Evolutionary conservation across 2,888 invertebrate genomes (phyloP), one percentile per base, ranked within the genome.

Genomic region (Ornithoptera alexandrae): DNA sequence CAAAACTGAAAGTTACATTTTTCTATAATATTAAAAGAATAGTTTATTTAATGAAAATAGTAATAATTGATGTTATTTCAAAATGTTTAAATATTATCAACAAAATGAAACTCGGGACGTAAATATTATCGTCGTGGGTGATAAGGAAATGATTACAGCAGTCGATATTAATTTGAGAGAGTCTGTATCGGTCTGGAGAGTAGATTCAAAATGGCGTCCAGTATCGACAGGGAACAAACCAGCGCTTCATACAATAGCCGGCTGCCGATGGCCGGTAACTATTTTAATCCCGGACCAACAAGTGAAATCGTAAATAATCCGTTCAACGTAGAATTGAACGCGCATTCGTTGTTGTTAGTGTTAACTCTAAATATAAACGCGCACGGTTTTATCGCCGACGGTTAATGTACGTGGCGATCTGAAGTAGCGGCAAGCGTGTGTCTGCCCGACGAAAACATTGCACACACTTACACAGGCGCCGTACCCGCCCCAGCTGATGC

Each of bases 261-360:
- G 22, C 65, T 50, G 56, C 20, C 65, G 62, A 66, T 66, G 18
- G 66, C 66, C 66, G 59, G 66, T 50, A 65, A 66, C 70, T 70
- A 70, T 70, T 70, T 70, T 70, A 58, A 70, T 63, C 66, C 66
- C 66, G 53, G 30, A 24, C 61, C 66, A 59, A 62, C 65, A 62
- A 67, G 66, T 70, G 66, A 67, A 62, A 67, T 79, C 78, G 77
- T 80, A 79, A 80, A 80, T 80, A 80, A 79, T 78, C 77, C 79
- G 77, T 78, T 76, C 74, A 76, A 72, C 74, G 74, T 74, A 75
- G 78, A 78, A 79, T 79, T 76, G 80, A 79, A 78, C 74, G 77
- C 76, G 75, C 78, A 76, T 76, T 74, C 74, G 75, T 75, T 77
- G 76, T 75, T 72, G 71, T 70, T 70, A 63, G 66, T 70, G 66